Evolutionary conservation across 2,888 invertebrate genomes (phyloP).

Genomic region (Lasioglossum pauxillum): DNA sequence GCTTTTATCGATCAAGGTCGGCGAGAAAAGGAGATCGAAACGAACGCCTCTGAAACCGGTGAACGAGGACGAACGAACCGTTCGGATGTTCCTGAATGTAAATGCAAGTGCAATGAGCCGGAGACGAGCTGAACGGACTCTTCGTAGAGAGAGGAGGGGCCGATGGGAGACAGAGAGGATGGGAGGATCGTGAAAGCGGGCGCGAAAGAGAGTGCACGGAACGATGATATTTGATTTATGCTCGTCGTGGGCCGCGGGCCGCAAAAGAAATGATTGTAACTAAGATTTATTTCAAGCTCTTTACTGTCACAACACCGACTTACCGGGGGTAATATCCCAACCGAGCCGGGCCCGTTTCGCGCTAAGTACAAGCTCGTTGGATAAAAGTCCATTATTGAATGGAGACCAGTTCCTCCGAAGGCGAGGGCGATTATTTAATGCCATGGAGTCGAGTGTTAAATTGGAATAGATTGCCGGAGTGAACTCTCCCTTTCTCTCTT

Average conservation of each 20-base stretch:
- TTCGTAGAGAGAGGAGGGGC: neutral
- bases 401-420: constrained; percentile 78
- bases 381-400: constrained; percentile 81
- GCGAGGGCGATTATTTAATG: constrained; percentile 81
- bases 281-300: constrained; percentile 82
- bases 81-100: constrained; percentile 57
- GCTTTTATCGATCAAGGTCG: constrained; percentile 64
- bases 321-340: constrained; percentile 74
- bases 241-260: constrained; percentile 77
- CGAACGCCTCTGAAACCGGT: constrained; percentile 13
- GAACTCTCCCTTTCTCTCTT: constrained; percentile 47
- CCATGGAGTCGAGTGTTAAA: constrained; percentile 80
- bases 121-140: constrained; percentile 26
- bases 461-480: constrained; percentile 80
- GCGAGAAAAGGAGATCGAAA: constrained; percentile 16
- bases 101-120: constrained; percentile 69
- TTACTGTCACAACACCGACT: constrained; percentile 82
- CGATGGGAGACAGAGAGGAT: constrained; percentile 19
- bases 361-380: constrained; percentile 77
- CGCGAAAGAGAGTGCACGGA: constrained; percentile 63
- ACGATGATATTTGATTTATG: constrained; percentile 81
- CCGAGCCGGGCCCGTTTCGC: constrained; percentile 68
- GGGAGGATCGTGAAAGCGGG: constrained; percentile 45
- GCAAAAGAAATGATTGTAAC: constrained; percentile 81
- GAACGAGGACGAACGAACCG: constrained; percentile 6